Conservation (phyloP, 1,140 invertebrate genomes). For the Probaryconus sp. region DNA sequence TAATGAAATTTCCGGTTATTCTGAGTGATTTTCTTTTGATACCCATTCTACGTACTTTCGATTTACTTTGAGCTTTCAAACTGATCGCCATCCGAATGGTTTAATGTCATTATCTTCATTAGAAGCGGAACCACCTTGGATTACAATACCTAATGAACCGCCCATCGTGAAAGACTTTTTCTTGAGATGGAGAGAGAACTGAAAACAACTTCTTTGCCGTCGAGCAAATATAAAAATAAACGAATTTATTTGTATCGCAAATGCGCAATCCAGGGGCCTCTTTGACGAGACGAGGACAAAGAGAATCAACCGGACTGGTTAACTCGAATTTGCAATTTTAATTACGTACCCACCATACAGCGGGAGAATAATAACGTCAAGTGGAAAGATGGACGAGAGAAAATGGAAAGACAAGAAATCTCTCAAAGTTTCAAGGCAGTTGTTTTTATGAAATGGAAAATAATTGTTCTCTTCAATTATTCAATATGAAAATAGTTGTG, state of each 20-base stretch:
- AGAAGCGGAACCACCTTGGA: conserved; percentile 69
- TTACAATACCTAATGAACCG: conserved; percentile 76
- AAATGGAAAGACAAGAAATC: conserved; percentile 58
- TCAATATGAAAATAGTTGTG: conserved; percentile 13
- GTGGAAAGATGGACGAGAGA: conserved; percentile 40
- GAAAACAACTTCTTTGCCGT: conserved; percentile 62
- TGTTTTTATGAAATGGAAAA: conserved; percentile 40
- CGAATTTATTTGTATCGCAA: conserved; percentile 74
- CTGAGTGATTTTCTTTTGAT: conserved; percentile 43
- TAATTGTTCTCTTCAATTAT: conserved; percentile 26
- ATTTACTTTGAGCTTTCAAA: conserved; percentile 72
- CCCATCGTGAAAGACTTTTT: conserved; percentile 70
- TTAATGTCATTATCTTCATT: conserved; percentile 76
- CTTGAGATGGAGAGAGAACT: conserved; percentile 47
- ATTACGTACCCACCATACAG: conserved; percentile 66
- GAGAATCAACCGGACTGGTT: conserved; percentile 70
- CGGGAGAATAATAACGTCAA: conserved; percentile 58
- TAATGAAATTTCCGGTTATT: conserved; percentile 15
- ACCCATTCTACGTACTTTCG: conserved; percentile 60
- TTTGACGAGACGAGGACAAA: conserved; percentile 65
- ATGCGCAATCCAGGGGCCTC: conserved; percentile 65
- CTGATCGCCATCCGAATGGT: conserved; percentile 72
- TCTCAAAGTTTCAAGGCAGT: conserved; percentile 25
- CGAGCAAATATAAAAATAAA: conserved; percentile 75
- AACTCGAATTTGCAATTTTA: conserved; percentile 75